Conservation (phyloP, 1,140 invertebrate genomes). For the Brachionus rubens region DNA sequence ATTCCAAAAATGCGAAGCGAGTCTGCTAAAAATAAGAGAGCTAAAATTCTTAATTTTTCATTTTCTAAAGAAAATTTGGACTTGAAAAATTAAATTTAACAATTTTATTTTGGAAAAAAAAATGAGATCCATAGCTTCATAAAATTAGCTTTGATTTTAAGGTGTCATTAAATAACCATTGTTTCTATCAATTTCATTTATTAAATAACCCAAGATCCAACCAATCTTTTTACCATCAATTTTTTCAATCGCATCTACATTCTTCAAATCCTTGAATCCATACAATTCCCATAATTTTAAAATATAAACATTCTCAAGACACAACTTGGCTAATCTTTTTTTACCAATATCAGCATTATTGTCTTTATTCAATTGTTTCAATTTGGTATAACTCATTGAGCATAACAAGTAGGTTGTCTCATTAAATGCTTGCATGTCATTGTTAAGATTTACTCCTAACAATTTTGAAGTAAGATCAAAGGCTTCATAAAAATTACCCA, state of each 20-base stretch:
- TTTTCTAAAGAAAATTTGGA: no score
- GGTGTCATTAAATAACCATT: background rate
- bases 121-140: no score
- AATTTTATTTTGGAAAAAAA: no score
- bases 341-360: conserved; percentile 13
- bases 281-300: conserved; percentile 15
- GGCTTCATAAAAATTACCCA: conserved; percentile 21
- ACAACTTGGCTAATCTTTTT: conserved; percentile 6
- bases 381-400: conserved; percentile 33
- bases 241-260: conserved; percentile 19
- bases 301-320: conserved; percentile 36
- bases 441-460: background rate
- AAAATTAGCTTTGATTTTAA: background rate
- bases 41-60: no score
- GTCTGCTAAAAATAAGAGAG: no score
- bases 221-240: conserved; percentile 3
- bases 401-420: conserved; percentile 23
- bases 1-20: no score
- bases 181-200: background rate
- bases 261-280: conserved; percentile 1
- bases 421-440: conserved; percentile 24
- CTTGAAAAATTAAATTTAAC: no score
- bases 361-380: background rate
- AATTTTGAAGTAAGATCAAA: conserved; percentile 26
- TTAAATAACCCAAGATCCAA: conserved; percentile 28